Evolutionary conservation across 30 jellyfish, hydroid and myxozoan genomes (phyloP), one percentile per base, ranked within the genome.

Genomic region (Sanderia malayensis): DNA sequence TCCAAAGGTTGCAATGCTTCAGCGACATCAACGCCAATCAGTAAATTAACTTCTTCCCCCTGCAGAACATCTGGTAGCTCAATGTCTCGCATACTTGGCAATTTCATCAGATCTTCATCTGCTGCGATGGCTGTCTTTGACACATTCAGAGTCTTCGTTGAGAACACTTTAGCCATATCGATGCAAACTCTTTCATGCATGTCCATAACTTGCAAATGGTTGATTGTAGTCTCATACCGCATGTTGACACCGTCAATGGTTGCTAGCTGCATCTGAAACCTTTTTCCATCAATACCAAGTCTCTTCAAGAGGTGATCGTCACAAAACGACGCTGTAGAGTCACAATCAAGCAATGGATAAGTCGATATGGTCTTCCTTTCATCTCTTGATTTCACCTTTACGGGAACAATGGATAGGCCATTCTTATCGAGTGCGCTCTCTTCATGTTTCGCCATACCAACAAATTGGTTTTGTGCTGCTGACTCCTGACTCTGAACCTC

Each of bases 1-100:
- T 37, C 52, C 52, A 37, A 37, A 37, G 52, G 52, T 37, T 37
- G 52, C 52, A 37, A 37, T 37, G 52, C 52, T 37, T 37, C 52
- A 37, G 52, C 10, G 52, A 37, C 52, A 37, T 37, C 52, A 37
- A 37, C 52, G 52, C 52, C 52, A 37, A 37, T 37, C 52, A 37
- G 52, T 37, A 37, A 37, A 37, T 37, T 37, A 6, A 37, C 52
- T 37, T 37, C 52, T 13, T 37, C 52, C 13, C 52, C 52, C 52
- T 37, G 52, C 52, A 37, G 52, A 37, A 37, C 52, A 6, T 13
- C 52, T 13, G 52, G 52, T 37, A 37, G 52, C 52, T 37, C 52
- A 37, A 37, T 37, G 52, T 37, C 52, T 37, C 52, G 13, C 52
- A 37, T 37, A 37, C 13, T 37, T 37, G 52, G 52, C 52, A 37